Evolutionary conservation across 1,140 invertebrate species (phyloP), one percentile per base, ranked within the genome.

Genomic region (Lepidurus couesii): DNA sequence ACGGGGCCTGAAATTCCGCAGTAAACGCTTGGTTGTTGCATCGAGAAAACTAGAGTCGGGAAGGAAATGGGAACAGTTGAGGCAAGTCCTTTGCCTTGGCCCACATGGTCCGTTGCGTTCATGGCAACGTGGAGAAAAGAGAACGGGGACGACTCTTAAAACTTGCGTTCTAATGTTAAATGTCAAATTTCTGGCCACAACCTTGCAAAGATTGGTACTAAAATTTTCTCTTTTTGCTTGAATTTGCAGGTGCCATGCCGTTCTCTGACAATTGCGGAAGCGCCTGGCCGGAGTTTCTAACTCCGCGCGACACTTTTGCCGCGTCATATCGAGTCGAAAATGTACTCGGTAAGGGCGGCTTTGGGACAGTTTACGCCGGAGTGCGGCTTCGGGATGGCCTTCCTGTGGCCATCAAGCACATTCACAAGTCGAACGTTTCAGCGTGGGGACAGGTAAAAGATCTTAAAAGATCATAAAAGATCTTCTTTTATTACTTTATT

Each of bases 311-410:
- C 34, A 79, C 78, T 1, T 83, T 83, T 45, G 82, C 82, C 43
- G 84, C 83, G 78, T 81, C 83, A 9, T 89, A 89, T 82, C 82
- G 81, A 44, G 83, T 89, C 44, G 87, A 87, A 8, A 80, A 80
- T 11, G 83, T 86, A 24, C 80, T 89, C 21, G 88, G 88, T 24
- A 86, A 86, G 75, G 88, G 88, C 42, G 89, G 89, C 24, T 89
- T 89, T 82, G 89, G 88, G 2, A 87, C 86, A 34, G 88, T 89
- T 42, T 89, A 88, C 82, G 82, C 85, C 77, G 88, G 87, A n/a
- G 82, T 82, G 74, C 81, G 88, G 74, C 84, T 84, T 73, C 82
- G 82, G 75, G 88, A 89, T 81, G 82, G 85, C 44, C 81, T 84
- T 77, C 83, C 88, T 83, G 87, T 88, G 75, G 89, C 89, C 7